Evolutionary conservation across 2,113 vertebrate species (phyloP).

Genomic region (Spheniscus mendiculus): DNA sequence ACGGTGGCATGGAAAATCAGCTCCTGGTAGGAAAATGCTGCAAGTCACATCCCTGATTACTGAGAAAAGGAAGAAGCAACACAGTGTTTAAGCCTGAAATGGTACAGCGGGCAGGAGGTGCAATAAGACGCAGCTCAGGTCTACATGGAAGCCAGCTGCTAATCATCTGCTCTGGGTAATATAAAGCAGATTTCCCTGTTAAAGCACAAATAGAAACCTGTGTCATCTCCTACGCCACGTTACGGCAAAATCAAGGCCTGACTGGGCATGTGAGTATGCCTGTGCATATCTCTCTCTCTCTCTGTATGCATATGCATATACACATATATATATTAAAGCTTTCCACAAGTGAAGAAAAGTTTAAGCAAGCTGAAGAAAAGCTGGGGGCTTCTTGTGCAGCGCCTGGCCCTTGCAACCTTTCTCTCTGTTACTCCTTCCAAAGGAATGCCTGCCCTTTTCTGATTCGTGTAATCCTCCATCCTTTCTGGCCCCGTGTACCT

Average conservation of each 20-base stretch:
- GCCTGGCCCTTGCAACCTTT: not conserved
- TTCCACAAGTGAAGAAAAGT: slow-evolving; percentile 16
- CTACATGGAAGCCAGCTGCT: slow-evolving; percentile 11
- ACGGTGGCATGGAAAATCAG: not conserved
- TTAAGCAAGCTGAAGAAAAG: not conserved
- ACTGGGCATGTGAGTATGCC: not conserved
- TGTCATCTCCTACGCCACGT: not conserved
- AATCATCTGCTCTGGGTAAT: not conserved
- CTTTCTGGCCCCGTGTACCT: not conserved
- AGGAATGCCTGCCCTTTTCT: not conserved
- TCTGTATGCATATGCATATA: not conserved
- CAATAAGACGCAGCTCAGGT: slow-evolving; percentile 3
- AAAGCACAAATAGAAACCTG: not conserved
- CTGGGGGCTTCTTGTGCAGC: not conserved
- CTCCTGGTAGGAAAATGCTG: not conserved
- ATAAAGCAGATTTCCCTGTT: not conserved
- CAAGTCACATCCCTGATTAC: not conserved
- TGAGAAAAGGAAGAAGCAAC: slow-evolving; percentile 12
- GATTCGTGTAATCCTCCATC: not conserved
- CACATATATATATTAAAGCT: not conserved
- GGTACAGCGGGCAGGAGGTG: not conserved
- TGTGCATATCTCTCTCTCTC: not conserved
- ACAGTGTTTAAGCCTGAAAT: not conserved
- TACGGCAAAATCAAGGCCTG: slow-evolving; percentile 60
- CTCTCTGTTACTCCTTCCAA: not conserved